Percentiles rank a stretch among this genome's conserved stretches.
Evolutionary conservation across 2,888 invertebrate species (phyloP).

Genomic region (Pherbina coryleti): DNA sequence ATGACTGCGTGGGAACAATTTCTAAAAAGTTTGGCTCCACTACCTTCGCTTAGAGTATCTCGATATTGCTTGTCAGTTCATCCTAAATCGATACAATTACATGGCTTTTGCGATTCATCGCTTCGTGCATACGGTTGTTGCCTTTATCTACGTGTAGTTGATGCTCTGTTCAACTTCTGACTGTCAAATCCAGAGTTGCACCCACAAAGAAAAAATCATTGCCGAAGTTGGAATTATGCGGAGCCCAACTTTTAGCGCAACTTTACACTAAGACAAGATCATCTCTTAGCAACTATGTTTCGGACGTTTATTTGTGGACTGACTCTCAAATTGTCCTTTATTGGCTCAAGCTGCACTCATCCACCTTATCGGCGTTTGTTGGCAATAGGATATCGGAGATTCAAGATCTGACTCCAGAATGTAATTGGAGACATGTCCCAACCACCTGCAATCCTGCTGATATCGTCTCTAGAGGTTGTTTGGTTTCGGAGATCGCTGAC

Average conservation of each 20-base stretch:
- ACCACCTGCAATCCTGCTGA: slow-evolving; percentile 42
- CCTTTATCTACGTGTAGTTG: too few relatives aligned
- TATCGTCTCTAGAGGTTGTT: slow-evolving; percentile 40
- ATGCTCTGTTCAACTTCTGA: background rate
- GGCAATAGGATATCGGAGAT: slow-evolving; percentile 37
- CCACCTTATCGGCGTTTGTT: slow-evolving; percentile 34
- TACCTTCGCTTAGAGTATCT: too few relatives aligned
- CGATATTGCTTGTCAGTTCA: too few relatives aligned
- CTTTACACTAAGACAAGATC: too few relatives aligned
- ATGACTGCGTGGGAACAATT: too few relatives aligned
- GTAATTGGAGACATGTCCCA: slow-evolving; percentile 36
- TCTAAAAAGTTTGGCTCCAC: too few relatives aligned
- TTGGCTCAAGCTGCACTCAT: slow-evolving; percentile 36
- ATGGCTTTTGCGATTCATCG: too few relatives aligned
- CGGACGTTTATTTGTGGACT: slow-evolving; percentile 33
- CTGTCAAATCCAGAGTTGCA: background rate
- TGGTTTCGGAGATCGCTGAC: slow-evolving; percentile 29
- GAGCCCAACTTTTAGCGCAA: too few relatives aligned
- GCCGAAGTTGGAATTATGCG: background rate
- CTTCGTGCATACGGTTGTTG: background rate
- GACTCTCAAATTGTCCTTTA: slow-evolving; percentile 32
- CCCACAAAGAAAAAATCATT: slow-evolving; percentile 7
- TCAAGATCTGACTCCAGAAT: slow-evolving; percentile 33
- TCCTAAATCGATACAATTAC: too few relatives aligned
- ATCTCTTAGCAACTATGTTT: background rate